Evolutionary conservation across 2,888 invertebrate species (phyloP), one percentile per base, ranked within the genome.

Genomic region (Platycheirus albimanus): DNA sequence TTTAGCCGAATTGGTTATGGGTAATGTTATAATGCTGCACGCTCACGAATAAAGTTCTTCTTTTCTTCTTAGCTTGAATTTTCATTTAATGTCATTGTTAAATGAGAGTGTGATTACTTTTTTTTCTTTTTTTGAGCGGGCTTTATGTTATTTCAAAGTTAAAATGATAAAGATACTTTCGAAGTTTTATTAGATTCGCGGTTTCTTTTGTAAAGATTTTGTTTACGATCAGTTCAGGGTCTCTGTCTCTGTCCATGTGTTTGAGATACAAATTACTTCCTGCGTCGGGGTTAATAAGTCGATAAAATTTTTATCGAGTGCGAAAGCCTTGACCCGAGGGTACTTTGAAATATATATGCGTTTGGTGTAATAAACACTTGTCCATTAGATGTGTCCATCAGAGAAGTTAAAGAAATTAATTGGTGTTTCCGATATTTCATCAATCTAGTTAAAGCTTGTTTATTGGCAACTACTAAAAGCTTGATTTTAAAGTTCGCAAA

Each of bases 1-100:
- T 69, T 78, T 63, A 66, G 17, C 43, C 24, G 51, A 63, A 83
- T 83, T 83, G 63, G 83, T 72, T 67, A 83, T 74, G 80, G 58
- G 64, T 71, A 58, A 66, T 58, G 77, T 71, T 61, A 54, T 66
- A 71, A 77, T 47, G 58, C 13, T 61, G 56, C 33, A 38, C 38
- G 47, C 41, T 13, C 49, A 58, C 36, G 19, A 66, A 61, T 36
- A n/a, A 19, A 45, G 17, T 36, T 36, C 33, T 15, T 20, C 52
- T 24, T 47, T 11, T 69, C 10, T 38, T 54, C 41, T 64, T 36
- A 13, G 17, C 19, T 38, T 47, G 15, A 7, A 10, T 10, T 28
- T 13, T 30, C 13, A 24, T 61, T 67, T 58, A 51, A 77, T 81
- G 71, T 81, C 77, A 72, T 67, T 77, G 63, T 41, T 81, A 81